These are phyloP conservation scores for Ahaetulla prasina DNA, from an alignment of 2,113 vertebrate species.

Conservation along the genomic window DNA sequence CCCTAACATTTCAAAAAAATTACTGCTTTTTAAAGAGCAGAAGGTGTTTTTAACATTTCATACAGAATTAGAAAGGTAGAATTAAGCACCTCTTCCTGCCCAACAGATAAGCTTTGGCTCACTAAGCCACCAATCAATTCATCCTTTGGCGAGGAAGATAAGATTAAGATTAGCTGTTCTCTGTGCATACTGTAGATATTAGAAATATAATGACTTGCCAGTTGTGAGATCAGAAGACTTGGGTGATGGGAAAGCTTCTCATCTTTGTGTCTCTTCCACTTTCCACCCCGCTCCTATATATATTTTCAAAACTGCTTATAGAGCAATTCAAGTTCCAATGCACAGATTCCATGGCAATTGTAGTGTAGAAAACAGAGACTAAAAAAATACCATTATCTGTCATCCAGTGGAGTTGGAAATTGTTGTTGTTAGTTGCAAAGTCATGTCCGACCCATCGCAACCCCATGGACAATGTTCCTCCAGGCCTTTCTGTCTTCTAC, in stretches of 20 bases:
- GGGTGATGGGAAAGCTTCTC: not conserved
- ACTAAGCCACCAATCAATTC: not conserved
- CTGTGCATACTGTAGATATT: not conserved
- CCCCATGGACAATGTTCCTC: no score
- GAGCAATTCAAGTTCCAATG: not conserved
- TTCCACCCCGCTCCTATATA: not conserved
- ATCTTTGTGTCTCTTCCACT: not conserved
- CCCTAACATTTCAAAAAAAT: not conserved
- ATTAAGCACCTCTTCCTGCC: not conserved
- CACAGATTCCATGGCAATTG: not conserved
- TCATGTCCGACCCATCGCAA: no score
- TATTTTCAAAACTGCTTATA: not conserved
- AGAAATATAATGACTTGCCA: not conserved
- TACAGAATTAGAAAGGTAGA: not conserved
- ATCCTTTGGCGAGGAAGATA: not conserved
- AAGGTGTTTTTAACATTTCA: not conserved
- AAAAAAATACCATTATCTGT: not conserved
- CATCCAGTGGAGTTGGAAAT: not conserved
- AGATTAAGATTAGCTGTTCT: not conserved
- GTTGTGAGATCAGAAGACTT: not conserved
- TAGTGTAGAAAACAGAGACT: not conserved
- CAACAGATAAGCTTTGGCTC: not conserved
- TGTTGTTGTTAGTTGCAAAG: no score
- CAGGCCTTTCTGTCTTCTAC: no score
- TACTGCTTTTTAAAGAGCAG: not conserved